A percentile compares a stretch with the other conserved stretches of the same genome.
These are phyloP conservation scores for Cebidichthys violaceus DNA, from an alignment of 2,113 vertebrate genomes.

Conservation along the genomic window DNA sequence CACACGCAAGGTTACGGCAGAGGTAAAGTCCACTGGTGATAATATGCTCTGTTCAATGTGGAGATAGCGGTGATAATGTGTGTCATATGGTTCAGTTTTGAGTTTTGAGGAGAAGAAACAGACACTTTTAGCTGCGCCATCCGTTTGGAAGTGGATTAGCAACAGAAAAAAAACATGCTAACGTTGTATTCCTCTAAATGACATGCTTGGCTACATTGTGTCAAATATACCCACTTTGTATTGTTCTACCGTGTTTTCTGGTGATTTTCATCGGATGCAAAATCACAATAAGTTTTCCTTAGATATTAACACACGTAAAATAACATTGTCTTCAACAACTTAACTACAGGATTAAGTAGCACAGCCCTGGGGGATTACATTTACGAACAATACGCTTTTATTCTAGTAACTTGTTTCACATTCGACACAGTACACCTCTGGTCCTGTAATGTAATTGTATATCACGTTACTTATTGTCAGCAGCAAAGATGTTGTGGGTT, in stretches of 20 bases:
- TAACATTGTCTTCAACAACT: background rate
- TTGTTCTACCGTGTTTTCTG: background rate
- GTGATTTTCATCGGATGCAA: constrained; percentile 1
- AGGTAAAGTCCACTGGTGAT: constrained; percentile 81
- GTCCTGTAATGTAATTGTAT: background rate
- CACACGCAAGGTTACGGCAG: constrained; percentile 97
- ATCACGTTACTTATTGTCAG: background rate
- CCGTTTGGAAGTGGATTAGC: constrained; percentile 43
- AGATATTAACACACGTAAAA: background rate
- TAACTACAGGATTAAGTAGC: constrained; percentile 38
- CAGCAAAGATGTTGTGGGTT: background rate
- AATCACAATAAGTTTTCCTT: background rate
- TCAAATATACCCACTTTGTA: background rate
- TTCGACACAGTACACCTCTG: background rate
- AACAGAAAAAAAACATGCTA: background rate
- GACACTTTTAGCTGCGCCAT: constrained; percentile 61
- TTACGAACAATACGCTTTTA: constrained; percentile 30
- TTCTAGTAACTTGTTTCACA: background rate
- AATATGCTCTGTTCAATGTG: background rate
- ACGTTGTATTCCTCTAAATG: constrained; percentile 2
- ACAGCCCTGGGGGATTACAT: constrained; percentile 36
- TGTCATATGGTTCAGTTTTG: background rate
- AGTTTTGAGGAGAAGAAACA: constrained; percentile 21
- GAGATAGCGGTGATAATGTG: background rate
- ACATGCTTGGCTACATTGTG: background rate